Base-by-base conservation (phyloP, 2,888 invertebrate genomes). In the Dexiosoma caninum region DNA sequence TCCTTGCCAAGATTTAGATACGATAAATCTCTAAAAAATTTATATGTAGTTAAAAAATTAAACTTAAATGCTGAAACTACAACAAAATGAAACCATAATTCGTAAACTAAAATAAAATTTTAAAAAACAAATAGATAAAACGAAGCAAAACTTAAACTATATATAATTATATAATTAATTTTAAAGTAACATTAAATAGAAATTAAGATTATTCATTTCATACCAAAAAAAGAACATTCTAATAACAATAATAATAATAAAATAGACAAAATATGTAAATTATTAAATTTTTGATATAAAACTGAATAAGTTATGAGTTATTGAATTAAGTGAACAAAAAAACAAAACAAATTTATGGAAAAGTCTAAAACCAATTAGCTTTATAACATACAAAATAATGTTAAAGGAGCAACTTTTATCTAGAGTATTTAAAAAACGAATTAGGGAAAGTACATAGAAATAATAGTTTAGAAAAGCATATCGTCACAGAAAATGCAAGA, bases 1-100 rank as follows among this genome's bases (percentile, higher is more conserved):
- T 76, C 94, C 94, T 83, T 93, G 93, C 85, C 94, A 94, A 91
- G 94, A 94, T 90, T 91, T 94, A 87, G 94, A 94, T 89, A 94
- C 94, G 57, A 93, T 94, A 84, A 94, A 94, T 91, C 92, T 94
- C 88, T 94, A 92, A 84, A 79, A 32, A 10, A 55, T 10, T 19
- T 10, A 55, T 1, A 55, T 2, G 35, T 19, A 75, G 10, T 51
- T 32, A 30, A 59, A 51, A 27, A 44, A 51, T 12, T n/a, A 27
- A 69, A 57, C 16, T 59, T 19, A 80, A 62, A 72, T 44, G 44
- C 66, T 71, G 67, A 55, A 46, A 72, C 32, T 81, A 66, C 16
- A 69, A 59, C 9, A 76, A 78, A 64, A 16, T 53, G 9, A 75
- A 67, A 78, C 53, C 55, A 57, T 51, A 37, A 55, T 69, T 67